Percentiles rank a stretch among this genome's conserved stretches.
These are phyloP conservation scores for Prunella fulvescens DNA, from an alignment of 2,113 vertebrate genomes.

Conservation along the genomic window DNA sequence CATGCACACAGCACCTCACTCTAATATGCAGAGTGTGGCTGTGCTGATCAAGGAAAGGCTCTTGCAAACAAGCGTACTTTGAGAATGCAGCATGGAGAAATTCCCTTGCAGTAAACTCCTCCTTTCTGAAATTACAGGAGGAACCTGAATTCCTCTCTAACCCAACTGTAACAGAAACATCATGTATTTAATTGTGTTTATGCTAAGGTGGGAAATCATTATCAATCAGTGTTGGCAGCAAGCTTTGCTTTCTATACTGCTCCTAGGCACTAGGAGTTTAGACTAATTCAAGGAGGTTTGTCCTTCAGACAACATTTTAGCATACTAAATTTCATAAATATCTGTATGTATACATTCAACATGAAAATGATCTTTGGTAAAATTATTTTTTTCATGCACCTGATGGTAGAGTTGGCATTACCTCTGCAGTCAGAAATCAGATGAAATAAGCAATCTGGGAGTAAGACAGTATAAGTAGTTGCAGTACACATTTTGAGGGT, in stretches of 20 bases:
- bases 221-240: neutral
- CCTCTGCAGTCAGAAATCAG: neutral
- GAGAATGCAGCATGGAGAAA: neutral
- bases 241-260: neutral
- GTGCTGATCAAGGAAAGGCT: neutral
- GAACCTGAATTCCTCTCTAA: neutral
- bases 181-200: neutral
- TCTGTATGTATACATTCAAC: neutral
- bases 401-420: neutral
- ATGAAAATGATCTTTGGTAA: neutral
- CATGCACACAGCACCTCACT: neutral
- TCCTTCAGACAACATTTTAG: neutral
- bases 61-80: neutral
- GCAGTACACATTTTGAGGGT: neutral
- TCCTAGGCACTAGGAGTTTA: neutral
- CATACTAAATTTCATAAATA: neutral
- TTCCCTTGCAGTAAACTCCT: neutral
- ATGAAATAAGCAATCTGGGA: neutral
- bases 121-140: neutral
- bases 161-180: neutral
- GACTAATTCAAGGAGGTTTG: neutral
- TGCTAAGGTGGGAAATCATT: neutral
- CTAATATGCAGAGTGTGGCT: neutral
- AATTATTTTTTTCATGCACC: neutral
- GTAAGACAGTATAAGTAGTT: neutral